Evolutionary conservation across 2,113 vertebrate genomes (phyloP).

Genomic region (Chlamydotis undulata): DNA sequence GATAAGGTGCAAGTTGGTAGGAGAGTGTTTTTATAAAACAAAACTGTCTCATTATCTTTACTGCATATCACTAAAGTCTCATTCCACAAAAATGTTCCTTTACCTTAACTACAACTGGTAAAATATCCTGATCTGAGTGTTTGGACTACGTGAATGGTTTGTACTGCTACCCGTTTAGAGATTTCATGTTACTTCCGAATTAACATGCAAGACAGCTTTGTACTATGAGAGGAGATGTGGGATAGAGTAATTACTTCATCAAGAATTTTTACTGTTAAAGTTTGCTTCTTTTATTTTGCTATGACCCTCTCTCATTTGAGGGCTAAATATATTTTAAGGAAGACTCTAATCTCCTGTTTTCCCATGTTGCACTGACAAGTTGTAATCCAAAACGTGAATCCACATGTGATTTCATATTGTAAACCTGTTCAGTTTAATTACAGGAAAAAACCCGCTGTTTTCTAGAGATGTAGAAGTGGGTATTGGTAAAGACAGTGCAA

Average conservation of each 20-base stretch:
- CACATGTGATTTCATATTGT: fast-evolving
- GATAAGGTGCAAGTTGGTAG: background rate
- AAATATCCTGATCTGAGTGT: background rate
- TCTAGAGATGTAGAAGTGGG: background rate
- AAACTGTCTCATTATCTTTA: background rate
- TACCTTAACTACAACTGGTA: background rate
- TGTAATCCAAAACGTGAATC: background rate
- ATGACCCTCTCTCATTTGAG: background rate
- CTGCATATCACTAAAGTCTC: background rate
- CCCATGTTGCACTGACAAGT: background rate
- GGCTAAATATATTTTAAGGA: background rate
- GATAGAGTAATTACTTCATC: background rate
- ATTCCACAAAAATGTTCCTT: background rate
- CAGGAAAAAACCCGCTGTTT: background rate
- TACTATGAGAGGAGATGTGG: background rate
- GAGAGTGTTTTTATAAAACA: background rate
- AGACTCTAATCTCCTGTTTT: background rate
- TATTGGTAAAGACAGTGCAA: background rate
- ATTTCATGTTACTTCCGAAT: background rate
- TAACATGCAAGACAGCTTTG: background rate
- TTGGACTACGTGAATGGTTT: background rate
- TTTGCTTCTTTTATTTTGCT: background rate
- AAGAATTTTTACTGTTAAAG: background rate
- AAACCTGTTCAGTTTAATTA: background rate
- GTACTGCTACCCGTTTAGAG: background rate